Conservation (phyloP, 2,888 invertebrate species). For the Eupelmus urozonus region DNA sequence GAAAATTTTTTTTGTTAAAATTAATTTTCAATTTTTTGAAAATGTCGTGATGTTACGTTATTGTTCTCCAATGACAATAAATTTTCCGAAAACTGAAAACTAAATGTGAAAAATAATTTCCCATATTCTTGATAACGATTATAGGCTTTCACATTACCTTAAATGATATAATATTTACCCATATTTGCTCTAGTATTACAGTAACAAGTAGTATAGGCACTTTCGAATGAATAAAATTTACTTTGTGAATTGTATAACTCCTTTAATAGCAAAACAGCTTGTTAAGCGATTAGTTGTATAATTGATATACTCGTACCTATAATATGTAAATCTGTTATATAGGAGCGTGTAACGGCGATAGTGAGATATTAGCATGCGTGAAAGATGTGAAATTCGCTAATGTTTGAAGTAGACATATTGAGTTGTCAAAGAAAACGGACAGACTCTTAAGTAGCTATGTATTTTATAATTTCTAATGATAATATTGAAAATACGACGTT, state of each 20-base stretch:
- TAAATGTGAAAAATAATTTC: too few relatives aligned
- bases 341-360: background rate
- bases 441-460: background rate
- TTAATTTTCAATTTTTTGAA: too few relatives aligned
- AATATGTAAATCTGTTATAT: constrained; percentile 38
- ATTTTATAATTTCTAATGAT: background rate
- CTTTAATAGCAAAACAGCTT: constrained; percentile 34
- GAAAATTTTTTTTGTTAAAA: too few relatives aligned
- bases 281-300: constrained; percentile 25
- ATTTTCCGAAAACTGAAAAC: too few relatives aligned
- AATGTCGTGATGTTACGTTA: too few relatives aligned
- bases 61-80: too few relatives aligned
- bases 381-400: constrained; percentile 2
- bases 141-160: too few relatives aligned
- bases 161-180: too few relatives aligned
- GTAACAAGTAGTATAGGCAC: too few relatives aligned
- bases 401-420: constrained; percentile 3
- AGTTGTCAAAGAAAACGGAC: constrained; percentile 4
- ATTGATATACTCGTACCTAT: constrained; percentile 9
- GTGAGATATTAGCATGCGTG: background rate
- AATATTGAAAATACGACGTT: constrained; percentile 6
- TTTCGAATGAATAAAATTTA: constrained; percentile 5
- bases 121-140: too few relatives aligned
- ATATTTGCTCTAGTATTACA: too few relatives aligned
- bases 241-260: constrained; percentile 9